A percentile compares a stretch with the other conserved stretches of the same genome.
Conservation (phyloP, 2,888 invertebrate species). For the Tupiocoris notatus region DNA sequence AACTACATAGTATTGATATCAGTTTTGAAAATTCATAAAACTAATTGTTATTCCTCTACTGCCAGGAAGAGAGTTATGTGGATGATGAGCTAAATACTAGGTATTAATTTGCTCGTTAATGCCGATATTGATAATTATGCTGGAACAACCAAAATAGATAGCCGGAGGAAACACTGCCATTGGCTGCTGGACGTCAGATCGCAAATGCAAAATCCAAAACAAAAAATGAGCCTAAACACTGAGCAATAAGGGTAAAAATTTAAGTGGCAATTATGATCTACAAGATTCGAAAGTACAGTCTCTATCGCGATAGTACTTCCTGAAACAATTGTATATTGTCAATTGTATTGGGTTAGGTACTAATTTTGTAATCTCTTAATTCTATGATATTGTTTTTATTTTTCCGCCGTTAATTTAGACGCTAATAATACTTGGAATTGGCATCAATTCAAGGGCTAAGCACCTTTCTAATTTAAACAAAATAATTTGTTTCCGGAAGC, state of each 20-base stretch:
- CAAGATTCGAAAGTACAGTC: slow-evolving; percentile 31
- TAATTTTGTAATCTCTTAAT: slow-evolving; percentile 12
- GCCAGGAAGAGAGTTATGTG: too few species aligned
- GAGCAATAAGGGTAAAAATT: background rate
- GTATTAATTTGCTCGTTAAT: too few species aligned
- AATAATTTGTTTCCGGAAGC: background rate
- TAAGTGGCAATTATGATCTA: background rate
- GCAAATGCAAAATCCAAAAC: too few species aligned
- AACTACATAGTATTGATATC: too few species aligned
- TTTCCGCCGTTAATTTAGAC: slow-evolving; percentile 20
- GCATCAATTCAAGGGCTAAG: slow-evolving; percentile 23
- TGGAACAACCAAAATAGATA: too few species aligned
- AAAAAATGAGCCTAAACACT: background rate
- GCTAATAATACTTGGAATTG: slow-evolving; percentile 40
- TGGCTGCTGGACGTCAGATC: too few species aligned
- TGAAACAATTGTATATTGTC: slow-evolving; percentile 19
- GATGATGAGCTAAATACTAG: too few species aligned
- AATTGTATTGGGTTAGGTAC: background rate
- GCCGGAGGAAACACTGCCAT: too few species aligned
- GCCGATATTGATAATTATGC: too few species aligned
- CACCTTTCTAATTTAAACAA: slow-evolving; percentile 5
- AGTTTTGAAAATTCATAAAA: too few species aligned
- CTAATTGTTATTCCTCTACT: too few species aligned
- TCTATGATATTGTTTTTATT: slow-evolving; percentile 37
- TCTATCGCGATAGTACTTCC: slow-evolving; percentile 9